Base-by-base conservation (phyloP, 2,888 invertebrate species). In the Athalia rosae region DNA sequence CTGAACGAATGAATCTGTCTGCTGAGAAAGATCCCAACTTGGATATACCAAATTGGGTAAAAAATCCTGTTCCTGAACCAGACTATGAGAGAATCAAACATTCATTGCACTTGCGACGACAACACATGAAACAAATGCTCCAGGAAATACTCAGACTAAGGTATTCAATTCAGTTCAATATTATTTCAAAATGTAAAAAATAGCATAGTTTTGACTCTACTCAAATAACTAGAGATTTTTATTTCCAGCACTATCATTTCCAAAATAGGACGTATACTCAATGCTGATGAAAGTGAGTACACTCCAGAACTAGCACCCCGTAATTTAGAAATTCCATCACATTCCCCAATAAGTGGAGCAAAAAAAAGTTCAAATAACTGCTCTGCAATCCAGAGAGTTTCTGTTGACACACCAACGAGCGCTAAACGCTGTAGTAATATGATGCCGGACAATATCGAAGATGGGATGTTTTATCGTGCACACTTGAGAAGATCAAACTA, bases 81-180 rank as follows among this genome's bases (percentile, higher is more conserved):
- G 56, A 77, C 15, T 69, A 50, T 47, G 61, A 69, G 9, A 69
- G 47, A 48, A 58, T 77, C 3, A 77, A n/a, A 50, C 43, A 11
- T 4, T 48, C 47, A 0, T 4, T 76, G 9, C 66, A 58, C 41
- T 15, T 9, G 9, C 56, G 59, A 9, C 45, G 69, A 15, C 5
- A 48, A 47, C 41, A 50, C 8, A 48, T 77, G 7, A 11, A 59
- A 13, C 48, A 47, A 13, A 58, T 77, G 59, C 67, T 69, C 9
- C 67, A 69, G 47, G 77, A 77, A 53, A 13, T 77, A 61, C 50
- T 47, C 5, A 77, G 61, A 48, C 67, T 77, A 4, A 77, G 77
- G 77, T 77, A 66, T 9, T 13, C 8, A 48, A 66, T 9, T 13
- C 8, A 48, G 8, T 43, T 63, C 45, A 41, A 7, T 41, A 47